Evolutionary conservation across 2,113 vertebrate genomes (phyloP).

Genomic region (Mobula birostris): DNA sequence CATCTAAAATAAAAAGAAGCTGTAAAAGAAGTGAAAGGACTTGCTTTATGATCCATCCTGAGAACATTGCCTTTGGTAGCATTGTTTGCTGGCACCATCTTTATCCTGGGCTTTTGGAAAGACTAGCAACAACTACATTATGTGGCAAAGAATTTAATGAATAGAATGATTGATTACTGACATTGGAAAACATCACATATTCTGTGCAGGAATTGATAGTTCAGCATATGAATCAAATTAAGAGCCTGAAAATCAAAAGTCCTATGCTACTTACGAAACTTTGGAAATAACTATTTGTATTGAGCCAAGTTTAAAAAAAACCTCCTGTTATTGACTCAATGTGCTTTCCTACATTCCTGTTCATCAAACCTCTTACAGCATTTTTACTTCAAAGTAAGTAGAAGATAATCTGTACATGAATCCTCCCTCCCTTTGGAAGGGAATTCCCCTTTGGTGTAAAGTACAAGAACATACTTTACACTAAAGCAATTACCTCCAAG

Average conservation of each 20-base stretch:
- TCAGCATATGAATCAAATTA: neutral
- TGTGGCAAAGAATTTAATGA: neutral
- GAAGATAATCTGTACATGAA: neutral
- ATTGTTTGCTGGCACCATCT: no score
- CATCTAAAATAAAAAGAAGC: no score
- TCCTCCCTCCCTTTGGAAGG: neutral
- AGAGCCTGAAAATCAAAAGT: neutral
- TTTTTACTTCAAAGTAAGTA: neutral
- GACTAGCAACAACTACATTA: neutral
- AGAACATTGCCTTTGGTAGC: no score
- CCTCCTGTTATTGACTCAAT: neutral
- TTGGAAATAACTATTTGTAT: neutral
- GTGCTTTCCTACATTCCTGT: neutral
- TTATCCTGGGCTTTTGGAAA: neutral
- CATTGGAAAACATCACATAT: neutral
- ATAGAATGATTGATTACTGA: constrained; percentile 3
- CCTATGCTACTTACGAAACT: neutral
- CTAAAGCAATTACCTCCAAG: neutral
- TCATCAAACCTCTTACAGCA: neutral
- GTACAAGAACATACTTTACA: neutral
- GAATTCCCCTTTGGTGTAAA: neutral
- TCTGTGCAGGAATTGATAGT: neutral
- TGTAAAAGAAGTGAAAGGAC: no score
- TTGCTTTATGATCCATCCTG: no score
- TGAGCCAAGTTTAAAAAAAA: neutral